Base-by-base conservation (phyloP, 2,797 vertebrate genomes). In the Malurus leucopterus region DNA sequence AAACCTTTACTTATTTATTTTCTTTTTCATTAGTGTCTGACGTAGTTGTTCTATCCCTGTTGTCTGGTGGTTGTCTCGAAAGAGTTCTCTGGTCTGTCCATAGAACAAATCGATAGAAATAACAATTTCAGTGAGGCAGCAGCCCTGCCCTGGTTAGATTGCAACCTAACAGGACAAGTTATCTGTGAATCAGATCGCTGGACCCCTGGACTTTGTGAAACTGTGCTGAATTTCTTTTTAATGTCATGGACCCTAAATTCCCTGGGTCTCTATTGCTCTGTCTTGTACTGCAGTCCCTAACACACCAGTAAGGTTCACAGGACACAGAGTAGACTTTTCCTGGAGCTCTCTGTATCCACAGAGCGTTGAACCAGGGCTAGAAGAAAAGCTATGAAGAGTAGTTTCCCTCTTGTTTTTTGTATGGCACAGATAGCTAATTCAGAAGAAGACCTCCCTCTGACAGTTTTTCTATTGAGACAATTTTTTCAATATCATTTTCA, bases 331-430 rank as follows among this genome's bases (percentile, higher is more conserved):
- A 71, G 20, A 29, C 15, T 72, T 19, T 15, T 76, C 15, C 32
- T 58, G 47, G 20, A 75, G 15, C 11, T 21, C 11, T 54, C 18
- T 11, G 2, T 23, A 18, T 36, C 34, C 27, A 5, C 46, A 76
- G 23, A 15, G 14, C 0, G 0, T 13, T 9, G 3, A 81, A 51
- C 6, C 8, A 78, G 11, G 19, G n/a, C 21, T 18, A 29, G 23
- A 32, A 77, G 40, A 40, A 87, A 71, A 65, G 5, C 4, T 41
- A 8, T 8, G 5, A 76, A 30, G 5, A 50, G 9, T 5, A 36
- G 3, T 38, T 71, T 58, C 23, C 16, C 18, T 59, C 3, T 8
- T 43, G 18, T 0, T 22, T 77, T 74, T 40, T 20, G 11, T 27
- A 8, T 29, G 11, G 17, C 62, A n/a, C 5, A 47, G 24, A 43